Evolutionary conservation across 2,113 vertebrate genomes (phyloP).

Genomic region (Vulpes vulpes): DNA sequence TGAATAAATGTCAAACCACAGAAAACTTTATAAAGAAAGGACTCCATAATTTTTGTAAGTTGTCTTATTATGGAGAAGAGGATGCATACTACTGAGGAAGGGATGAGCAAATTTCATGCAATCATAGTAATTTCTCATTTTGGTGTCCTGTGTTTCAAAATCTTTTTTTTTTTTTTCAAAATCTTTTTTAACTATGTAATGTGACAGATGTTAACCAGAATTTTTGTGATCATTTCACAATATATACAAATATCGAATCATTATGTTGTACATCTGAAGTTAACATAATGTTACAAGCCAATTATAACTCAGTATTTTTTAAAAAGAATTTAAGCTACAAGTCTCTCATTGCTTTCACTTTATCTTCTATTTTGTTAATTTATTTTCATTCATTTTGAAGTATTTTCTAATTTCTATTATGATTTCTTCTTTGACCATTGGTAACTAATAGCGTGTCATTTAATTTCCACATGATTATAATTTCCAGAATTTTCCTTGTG

Average conservation of each 20-base stretch:
- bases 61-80: background rate
- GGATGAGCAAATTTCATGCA: background rate
- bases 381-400: background rate
- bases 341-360: background rate
- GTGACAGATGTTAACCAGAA: background rate
- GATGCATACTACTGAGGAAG: background rate
- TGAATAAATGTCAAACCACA: background rate
- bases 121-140: background rate
- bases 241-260: background rate
- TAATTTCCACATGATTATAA: background rate
- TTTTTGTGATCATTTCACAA: background rate
- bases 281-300: background rate
- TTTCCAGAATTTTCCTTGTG: background rate
- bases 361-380: background rate
- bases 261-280: background rate
- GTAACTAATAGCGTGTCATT: background rate
- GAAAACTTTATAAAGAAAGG: background rate
- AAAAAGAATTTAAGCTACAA: background rate
- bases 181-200: background rate
- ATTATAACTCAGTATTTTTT: background rate
- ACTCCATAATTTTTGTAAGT: background rate
- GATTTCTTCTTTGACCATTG: background rate
- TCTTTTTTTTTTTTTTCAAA: no score
- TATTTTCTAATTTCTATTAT: constrained; percentile 1
- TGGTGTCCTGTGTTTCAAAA: background rate